A percentile compares a stretch with the other conserved stretches of the same genome.
Evolutionary conservation across 2,888 invertebrate genomes (phyloP).

Genomic region (Pollenia griseotomentosa): DNA sequence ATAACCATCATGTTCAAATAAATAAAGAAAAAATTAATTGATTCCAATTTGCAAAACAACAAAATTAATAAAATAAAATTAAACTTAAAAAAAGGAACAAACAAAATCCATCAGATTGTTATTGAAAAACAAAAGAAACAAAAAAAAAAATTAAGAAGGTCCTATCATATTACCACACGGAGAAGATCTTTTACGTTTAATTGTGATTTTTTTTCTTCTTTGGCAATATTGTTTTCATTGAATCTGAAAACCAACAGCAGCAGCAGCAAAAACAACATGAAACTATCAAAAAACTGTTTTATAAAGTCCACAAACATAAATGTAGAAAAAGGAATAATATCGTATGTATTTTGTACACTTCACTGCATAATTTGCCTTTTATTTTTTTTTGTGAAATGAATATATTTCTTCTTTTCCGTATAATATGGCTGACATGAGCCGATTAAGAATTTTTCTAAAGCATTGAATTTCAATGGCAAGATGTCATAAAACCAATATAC

Average conservation of each 20-base stretch:
- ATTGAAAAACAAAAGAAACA: slow-evolving; percentile 18
- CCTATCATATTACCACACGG: slow-evolving; percentile 68
- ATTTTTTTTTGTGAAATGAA: slow-evolving; percentile 57
- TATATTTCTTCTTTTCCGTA: slow-evolving; percentile 64
- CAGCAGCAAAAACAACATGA: slow-evolving; percentile 48
- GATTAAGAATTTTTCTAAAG: slow-evolving; percentile 82
- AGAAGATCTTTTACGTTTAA: slow-evolving; percentile 50
- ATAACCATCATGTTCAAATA: slow-evolving; percentile 11
- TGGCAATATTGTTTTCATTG: slow-evolving; percentile 49
- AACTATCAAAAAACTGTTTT: slow-evolving; percentile 61
- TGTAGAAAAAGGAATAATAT: slow-evolving; percentile 52
- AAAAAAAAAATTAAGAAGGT: slow-evolving; percentile 31
- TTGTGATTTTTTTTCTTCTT: slow-evolving; percentile 4
- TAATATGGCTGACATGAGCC: slow-evolving; percentile 83
- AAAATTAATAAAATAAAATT: slow-evolving; percentile 42
- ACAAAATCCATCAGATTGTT: slow-evolving; percentile 34
- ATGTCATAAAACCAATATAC: slow-evolving; percentile 70
- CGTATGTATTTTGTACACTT: slow-evolving; percentile 43
- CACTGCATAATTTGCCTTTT: slow-evolving; percentile 58
- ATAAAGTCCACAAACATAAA: slow-evolving; percentile 2
- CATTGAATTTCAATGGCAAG: slow-evolving; percentile 80
- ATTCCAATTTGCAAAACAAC: slow-evolving; percentile 57
- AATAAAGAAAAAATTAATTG: slow-evolving; percentile 51
- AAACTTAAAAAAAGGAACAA: background rate
- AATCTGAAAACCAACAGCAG: slow-evolving; percentile 54